A percentile compares a stretch with the other conserved stretches of the same genome.
These are phyloP conservation scores for Alloplasta piceator DNA, from an alignment of 2,888 invertebrate species.

Conservation along the genomic window DNA sequence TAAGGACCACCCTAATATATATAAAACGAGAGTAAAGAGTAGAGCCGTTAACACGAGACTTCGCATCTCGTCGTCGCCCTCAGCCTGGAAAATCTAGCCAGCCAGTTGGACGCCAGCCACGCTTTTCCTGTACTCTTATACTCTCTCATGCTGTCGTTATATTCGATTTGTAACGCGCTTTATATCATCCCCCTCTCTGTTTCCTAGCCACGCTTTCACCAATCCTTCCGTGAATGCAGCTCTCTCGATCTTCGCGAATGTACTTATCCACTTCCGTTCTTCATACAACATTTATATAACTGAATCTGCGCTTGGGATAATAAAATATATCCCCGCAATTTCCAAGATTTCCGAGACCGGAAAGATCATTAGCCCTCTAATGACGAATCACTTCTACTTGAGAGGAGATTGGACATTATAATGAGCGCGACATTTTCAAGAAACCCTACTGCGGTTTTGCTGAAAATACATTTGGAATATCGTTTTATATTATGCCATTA, in stretches of 20 bases:
- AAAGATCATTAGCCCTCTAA: too few relatives aligned
- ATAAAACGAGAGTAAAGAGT: constrained; percentile 36
- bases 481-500: too few relatives aligned
- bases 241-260: constrained; percentile 21
- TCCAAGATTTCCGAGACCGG: too few relatives aligned
- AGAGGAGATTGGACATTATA: too few relatives aligned
- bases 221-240: neutral
- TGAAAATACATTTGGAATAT: too few relatives aligned
- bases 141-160: constrained; percentile 39
- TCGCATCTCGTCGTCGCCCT: constrained; percentile 55
- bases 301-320: neutral
- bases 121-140: constrained; percentile 3
- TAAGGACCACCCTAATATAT: too few relatives aligned
- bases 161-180: constrained; percentile 58
- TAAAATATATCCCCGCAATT: too few relatives aligned
- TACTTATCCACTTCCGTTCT: constrained; percentile 32
- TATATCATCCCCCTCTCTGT: constrained; percentile 43
- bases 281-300: neutral
- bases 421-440: too few relatives aligned
- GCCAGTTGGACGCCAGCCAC: constrained; percentile 66
- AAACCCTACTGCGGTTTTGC: too few relatives aligned
- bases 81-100: constrained; percentile 38
- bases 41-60: constrained; percentile 60
- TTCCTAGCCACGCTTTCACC: neutral
- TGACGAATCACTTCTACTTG: too few relatives aligned